A percentile compares a stretch with the other conserved stretches of the same genome.
Evolutionary conservation across 1,140 invertebrate genomes (phyloP).

Genomic region (Trachelipus rathkii): DNA sequence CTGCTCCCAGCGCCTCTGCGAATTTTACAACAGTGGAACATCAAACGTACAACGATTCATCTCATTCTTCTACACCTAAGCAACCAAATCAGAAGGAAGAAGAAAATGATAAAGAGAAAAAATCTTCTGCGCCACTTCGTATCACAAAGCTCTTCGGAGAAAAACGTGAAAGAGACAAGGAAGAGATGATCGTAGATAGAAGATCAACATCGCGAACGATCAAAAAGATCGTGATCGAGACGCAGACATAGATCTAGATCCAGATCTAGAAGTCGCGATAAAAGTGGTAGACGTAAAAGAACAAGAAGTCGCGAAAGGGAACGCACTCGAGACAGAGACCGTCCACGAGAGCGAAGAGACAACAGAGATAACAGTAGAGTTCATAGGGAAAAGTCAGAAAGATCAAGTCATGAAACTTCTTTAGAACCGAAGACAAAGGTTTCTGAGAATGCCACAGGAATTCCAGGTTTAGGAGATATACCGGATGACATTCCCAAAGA

Average conservation of each 20-base stretch:
- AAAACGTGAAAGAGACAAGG: conserved; percentile 6
- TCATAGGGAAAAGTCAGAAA: conserved; percentile 8
- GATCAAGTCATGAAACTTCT: conserved; percentile 13
- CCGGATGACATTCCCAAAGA: conserved; percentile 31
- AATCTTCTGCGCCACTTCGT: neutral
- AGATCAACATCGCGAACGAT: conserved; percentile 32
- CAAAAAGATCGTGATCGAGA: conserved; percentile 36
- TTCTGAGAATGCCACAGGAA: conserved; percentile 20
- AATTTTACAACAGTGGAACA: neutral
- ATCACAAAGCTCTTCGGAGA: neutral
- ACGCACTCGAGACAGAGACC: conserved; percentile 26
- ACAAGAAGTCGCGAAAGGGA: conserved; percentile 34
- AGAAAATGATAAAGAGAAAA: conserved; percentile 6
- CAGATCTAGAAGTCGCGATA: conserved; percentile 39
- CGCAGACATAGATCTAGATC: conserved; percentile 43
- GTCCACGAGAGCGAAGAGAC: conserved; percentile 43
- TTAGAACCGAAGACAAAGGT: conserved; percentile 4
- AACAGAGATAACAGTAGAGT: conserved; percentile 20
- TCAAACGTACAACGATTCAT: neutral
- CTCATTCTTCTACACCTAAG: neutral
- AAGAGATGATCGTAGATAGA: conserved; percentile 14
- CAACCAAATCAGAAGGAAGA: neutral
- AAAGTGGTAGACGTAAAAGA: conserved; percentile 39
- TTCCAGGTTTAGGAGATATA: conserved; percentile 42
- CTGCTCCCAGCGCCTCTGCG: neutral